phyloP scores from a whole-genome alignment of 2,797 vertebrate species.

The Meriones psammophilus region DNA sequence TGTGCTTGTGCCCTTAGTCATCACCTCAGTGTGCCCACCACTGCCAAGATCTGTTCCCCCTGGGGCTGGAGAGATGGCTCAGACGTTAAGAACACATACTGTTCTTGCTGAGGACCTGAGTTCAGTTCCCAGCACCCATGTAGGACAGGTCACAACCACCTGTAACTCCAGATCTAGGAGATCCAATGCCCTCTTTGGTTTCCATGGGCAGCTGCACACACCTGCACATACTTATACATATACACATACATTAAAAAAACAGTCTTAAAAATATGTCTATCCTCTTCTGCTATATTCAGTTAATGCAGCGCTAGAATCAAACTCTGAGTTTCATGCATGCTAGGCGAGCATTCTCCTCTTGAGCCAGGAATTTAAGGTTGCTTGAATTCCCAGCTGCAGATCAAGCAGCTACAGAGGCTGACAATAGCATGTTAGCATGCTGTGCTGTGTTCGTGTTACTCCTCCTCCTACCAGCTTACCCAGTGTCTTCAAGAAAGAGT shows the following conservation, averaged over 20 bases:
- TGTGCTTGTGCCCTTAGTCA: not conserved
- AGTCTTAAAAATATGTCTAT: not conserved
- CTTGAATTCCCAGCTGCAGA: not conserved
- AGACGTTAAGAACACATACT: not conserved
- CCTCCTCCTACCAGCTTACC: conserved; percentile 89
- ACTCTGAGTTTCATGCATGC: not conserved
- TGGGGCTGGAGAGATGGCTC: not conserved
- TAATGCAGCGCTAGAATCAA: not conserved
- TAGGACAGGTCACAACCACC: not conserved
- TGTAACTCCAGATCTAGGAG: not conserved
- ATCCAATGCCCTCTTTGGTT: too few species aligned
- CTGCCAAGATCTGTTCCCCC: not conserved
- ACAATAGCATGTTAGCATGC: not conserved
- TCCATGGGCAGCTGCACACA: not conserved
- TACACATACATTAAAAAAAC: not conserved
- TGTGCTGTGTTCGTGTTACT: not conserved
- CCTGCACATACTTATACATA: not conserved
- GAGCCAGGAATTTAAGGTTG: not conserved
- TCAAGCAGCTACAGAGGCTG: not conserved
- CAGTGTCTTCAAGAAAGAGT: conserved; percentile 93
- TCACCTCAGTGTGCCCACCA: not conserved
- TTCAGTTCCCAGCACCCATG: not conserved
- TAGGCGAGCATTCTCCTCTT: not conserved
- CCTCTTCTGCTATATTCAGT: not conserved
- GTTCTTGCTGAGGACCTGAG: not conserved